These are phyloP conservation scores for Apodemia mormo DNA, from an alignment of 2,888 invertebrate species.

Conservation along the genomic window DNA sequence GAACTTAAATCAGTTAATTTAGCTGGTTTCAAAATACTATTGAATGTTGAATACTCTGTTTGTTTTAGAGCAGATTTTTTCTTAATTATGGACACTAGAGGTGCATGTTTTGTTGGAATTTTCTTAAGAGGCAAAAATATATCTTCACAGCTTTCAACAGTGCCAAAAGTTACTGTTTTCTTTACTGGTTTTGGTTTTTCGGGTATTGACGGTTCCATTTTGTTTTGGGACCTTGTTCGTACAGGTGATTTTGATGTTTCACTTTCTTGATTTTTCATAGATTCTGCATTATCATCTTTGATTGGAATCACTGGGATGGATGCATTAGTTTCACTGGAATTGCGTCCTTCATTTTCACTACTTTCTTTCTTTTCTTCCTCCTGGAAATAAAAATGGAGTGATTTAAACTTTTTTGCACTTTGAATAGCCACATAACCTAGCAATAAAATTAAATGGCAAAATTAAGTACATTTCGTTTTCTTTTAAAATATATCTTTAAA, in stretches of 20 bases:
- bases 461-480: no score
- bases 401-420: background rate
- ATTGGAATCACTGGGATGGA: constrained; percentile 38
- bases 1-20: constrained; percentile 83
- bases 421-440: no score
- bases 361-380: constrained; percentile 80
- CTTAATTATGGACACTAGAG: constrained; percentile 83
- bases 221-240: constrained; percentile 74
- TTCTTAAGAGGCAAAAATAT: constrained; percentile 80
- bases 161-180: constrained; percentile 85
- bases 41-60: constrained; percentile 80
- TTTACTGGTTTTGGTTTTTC: constrained; percentile 78
- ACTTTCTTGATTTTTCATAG: constrained; percentile 48
- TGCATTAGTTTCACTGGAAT: constrained; percentile 55
- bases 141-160: constrained; percentile 84
- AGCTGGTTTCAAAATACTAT: constrained; percentile 83
- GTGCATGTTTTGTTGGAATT: constrained; percentile 81
- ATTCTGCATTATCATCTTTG: constrained; percentile 44
- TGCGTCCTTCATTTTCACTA: constrained; percentile 61
- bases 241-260: constrained; percentile 69
- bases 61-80: constrained; percentile 82
- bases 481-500: no score
- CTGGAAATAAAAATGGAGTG: constrained; percentile 49
- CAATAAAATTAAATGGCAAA: no score
- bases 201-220: constrained; percentile 71